Conservation (phyloP, 1,140 invertebrate species). For the Thalassaphorura encarpata region DNA sequence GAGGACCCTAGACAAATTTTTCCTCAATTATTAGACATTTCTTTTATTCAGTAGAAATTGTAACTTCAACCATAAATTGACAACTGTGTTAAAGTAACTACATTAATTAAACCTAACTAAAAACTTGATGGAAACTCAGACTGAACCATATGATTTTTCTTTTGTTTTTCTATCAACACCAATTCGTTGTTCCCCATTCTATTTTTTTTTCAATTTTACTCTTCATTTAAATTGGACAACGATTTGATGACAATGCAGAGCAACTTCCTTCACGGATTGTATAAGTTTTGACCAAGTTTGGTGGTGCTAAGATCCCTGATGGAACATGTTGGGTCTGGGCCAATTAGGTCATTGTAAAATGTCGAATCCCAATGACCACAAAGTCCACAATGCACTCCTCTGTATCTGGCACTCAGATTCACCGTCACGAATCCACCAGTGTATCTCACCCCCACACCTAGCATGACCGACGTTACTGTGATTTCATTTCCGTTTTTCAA, state of each 20-base stretch:
- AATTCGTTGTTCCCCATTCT: too few species aligned
- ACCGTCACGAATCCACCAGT: slow-evolving; percentile 22
- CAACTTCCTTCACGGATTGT: slow-evolving; percentile 11
- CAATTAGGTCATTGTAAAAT: slow-evolving; percentile 18
- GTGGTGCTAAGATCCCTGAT: slow-evolving; percentile 3
- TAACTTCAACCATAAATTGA: background rate
- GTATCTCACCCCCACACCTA: slow-evolving; percentile 21
- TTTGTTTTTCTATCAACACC: background rate
- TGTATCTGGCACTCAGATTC: slow-evolving; percentile 9
- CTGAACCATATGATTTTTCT: background rate
- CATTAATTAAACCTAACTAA: too few species aligned
- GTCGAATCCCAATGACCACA: slow-evolving; percentile 29
- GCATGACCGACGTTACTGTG: background rate
- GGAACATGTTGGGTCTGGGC: slow-evolving; percentile 14
- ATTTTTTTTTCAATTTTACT: too few species aligned
- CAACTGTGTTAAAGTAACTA: too few species aligned
- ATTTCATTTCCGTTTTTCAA: slow-evolving; percentile 21
- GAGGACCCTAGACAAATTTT: background rate
- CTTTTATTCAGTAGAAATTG: background rate
- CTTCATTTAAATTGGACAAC: too few species aligned
- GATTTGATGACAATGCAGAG: background rate
- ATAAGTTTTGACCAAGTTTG: slow-evolving; percentile 13
- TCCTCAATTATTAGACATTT: background rate
- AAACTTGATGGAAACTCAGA: background rate
- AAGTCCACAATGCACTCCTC: slow-evolving; percentile 27